A percentile compares a stretch with the other conserved stretches of the same genome.
phyloP scores from a whole-genome alignment of 2,888 invertebrate genomes.

The Hyalella azteca region DNA sequence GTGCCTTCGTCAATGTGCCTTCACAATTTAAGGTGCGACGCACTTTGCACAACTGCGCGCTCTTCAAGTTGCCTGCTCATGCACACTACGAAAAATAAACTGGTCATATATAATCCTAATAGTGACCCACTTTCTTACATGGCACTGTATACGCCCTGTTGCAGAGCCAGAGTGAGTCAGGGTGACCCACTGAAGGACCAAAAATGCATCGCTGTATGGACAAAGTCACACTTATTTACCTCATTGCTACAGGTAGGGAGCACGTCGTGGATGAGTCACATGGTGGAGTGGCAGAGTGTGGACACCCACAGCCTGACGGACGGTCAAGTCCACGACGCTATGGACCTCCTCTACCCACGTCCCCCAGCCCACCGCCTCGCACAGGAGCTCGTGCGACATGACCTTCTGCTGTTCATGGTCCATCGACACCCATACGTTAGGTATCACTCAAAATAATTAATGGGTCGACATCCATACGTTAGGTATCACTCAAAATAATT shows the following conservation, averaged over 20 bases:
- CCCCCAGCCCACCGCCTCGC: neutral
- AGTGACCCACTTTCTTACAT: no score
- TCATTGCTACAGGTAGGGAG: neutral
- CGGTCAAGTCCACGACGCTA: neutral
- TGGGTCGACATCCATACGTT: neutral
- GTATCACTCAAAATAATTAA: neutral
- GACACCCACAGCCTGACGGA: neutral
- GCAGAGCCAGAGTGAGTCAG: no score
- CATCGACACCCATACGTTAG: constrained; percentile 15
- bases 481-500: neutral
- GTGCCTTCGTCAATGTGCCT: no score
- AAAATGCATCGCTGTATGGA: no score
- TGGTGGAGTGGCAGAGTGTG: neutral
- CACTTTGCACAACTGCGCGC: no score
- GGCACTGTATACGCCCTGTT: no score
- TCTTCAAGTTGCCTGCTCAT: no score
- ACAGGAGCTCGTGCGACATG: neutral
- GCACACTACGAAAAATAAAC: no score
- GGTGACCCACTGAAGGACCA: no score
- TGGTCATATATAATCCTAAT: no score
- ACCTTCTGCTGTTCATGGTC: constrained; percentile 18
- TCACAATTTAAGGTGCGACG: no score
- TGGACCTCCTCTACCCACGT: neutral
- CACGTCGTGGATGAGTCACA: constrained; percentile 8
- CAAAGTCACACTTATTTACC: no score